Conservation (phyloP, 2,888 invertebrate genomes). For the Rosalia funebris region DNA sequence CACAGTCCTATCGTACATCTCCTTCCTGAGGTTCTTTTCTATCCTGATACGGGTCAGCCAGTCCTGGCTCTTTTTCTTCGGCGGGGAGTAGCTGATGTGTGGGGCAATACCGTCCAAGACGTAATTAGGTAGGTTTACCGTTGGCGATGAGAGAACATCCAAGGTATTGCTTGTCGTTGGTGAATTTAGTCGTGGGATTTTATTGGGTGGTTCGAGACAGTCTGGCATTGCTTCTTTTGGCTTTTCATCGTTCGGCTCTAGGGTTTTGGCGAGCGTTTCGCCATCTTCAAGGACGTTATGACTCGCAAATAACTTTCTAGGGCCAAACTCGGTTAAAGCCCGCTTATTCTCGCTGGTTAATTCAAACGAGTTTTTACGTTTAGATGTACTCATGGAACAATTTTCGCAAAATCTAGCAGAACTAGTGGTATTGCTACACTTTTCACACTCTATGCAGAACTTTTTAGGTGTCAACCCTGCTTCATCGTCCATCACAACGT, state of each 20-base stretch:
- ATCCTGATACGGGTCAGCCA: conserved; percentile 77
- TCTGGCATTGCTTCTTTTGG: not conserved
- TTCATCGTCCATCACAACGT: not conserved
- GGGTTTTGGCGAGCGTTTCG: conserved; percentile 51
- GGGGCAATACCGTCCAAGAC: conserved; percentile 82
- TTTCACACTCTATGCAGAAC: conserved; percentile 43
- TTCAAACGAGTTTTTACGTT: conserved; percentile 42
- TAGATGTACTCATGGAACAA: conserved; percentile 45
- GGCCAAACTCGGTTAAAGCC: conserved; percentile 41
- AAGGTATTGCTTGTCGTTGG: conserved; percentile 30
- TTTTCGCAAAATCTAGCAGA: conserved; percentile 49
- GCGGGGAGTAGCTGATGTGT: conserved; percentile 78
- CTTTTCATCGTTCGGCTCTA: conserved; percentile 5
- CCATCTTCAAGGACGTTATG: conserved; percentile 20
- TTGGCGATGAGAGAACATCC: conserved; percentile 67
- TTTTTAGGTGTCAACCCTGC: conserved; percentile 43
- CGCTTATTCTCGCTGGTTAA: conserved; percentile 52
- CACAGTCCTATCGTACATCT: conserved; percentile 35
- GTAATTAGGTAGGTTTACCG: conserved; percentile 79
- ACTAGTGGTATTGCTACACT: conserved; percentile 27
- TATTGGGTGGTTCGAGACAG: conserved; percentile 58
- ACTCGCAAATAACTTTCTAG: conserved; percentile 49
- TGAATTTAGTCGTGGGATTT: conserved; percentile 43
- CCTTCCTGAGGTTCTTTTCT: conserved; percentile 62
- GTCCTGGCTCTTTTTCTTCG: conserved; percentile 73